Evolutionary conservation across 2,797 vertebrate genomes (phyloP), one percentile per base, ranked within the genome.

Genomic region (Smutsia temminckii): DNA sequence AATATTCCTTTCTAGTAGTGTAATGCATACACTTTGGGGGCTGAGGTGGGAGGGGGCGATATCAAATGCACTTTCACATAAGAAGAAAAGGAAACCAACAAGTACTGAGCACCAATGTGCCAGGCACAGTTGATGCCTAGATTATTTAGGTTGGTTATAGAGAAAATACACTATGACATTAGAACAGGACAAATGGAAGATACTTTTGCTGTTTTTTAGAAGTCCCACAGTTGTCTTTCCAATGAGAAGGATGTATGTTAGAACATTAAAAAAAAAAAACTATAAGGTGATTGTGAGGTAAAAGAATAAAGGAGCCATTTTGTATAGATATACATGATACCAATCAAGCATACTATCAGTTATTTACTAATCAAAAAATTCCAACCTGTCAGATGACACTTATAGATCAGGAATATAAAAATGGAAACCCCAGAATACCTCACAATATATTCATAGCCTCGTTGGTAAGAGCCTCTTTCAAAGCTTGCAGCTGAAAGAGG

Each of bases 401-500:
- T 93, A 93, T 3, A 93, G 53, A 78, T 17, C 42, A 93, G 27
- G 11, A 95, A 87, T 55, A 77, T 79, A 94, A 84, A 93, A 83
- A 97, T 7, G 16, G 63, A 95, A 97, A 85, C 40, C 20, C 34
- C 81, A n/a, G 91, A 93, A 87, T 98, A 99, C 99, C 99, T 99
- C 97, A 99, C 99, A 81, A 99, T 99, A 96, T 99, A 99, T 94
- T 99, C 99, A 3, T 99, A 99, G 98, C 99, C 99, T 98, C 99
- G 98, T 97, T 99, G 99, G 98, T 99, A 99, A 93, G 99, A 99
- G 72, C 99, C 99, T 97, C 99, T 99, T 98, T 99, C 99, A 89
- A 99, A 99, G 98, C 99, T 99, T 94, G 99, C 99, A 53, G 99
- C 99, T 93, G 99, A 99, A 96, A 99, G 98, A 37, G 99, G 99